Evolutionary conservation across 1,140 invertebrate species (phyloP), one percentile per base, ranked within the genome.

Genomic region (Mycetomoellerius zeteki): DNA sequence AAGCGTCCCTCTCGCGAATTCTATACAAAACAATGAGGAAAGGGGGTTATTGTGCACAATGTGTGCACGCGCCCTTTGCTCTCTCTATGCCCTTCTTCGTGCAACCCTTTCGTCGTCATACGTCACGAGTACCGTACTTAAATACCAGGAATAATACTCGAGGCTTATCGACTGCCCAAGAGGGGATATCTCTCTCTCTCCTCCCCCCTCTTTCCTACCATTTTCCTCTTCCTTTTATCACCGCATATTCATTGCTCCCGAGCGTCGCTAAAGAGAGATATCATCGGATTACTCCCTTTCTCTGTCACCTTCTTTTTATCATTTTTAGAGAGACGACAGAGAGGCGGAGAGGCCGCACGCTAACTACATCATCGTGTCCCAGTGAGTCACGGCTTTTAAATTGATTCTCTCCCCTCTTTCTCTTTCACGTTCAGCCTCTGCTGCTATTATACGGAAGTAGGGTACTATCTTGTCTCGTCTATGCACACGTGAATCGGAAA

Each of bases 341-440:
- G 75, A 69, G 37, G 8, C 37, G 10, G 37, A 43, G 69, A 50
- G 69, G 89, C 21, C 50, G 64, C 80, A 60, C 76, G 77, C 84
- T 90, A 91, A 90, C 87, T 87, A 81, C 84, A 84, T 91, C 89
- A 90, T 88, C 87, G 75, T 88, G 82, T 80, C 67, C 24, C 82
- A 86, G 54, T 90, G 89, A 90, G 64, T 90, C 89, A 88, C 77
- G 81, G 86, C 86, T 88, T 90, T 87, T 87, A 90, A 90, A 89
- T 90, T 90, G 81, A 86, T 86, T 27, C 37, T 43, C 37, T 43
- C 86, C 84, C 54, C 54, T 50, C 73, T 71, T 19, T 24, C 47
- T 19, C 43, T n/a, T 69, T n/a, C 77, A 27, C 62, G 30, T 78
- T 56, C 33, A 54, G 43, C 14, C 30, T 64, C 60, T 54, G 6